Evolutionary conservation across 2,797 vertebrate genomes (phyloP), one percentile per base, ranked within the genome.

Genomic region (Acipenser ruthenus): DNA sequence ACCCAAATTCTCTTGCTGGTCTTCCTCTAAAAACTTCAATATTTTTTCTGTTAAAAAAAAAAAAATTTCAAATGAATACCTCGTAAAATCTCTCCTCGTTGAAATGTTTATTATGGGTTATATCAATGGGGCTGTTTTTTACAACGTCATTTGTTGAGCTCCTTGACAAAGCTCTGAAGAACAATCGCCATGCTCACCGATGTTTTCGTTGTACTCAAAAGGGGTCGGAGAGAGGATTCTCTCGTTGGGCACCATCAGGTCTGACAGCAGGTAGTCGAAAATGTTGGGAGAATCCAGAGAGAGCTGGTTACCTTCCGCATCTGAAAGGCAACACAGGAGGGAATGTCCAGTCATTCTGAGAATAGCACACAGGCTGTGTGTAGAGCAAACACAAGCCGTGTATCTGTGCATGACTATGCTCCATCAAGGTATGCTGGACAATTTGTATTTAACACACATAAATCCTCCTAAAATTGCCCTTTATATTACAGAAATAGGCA

Each of bases 1-100:
- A 90, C 88, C 82, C 71, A 88, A 87, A 71, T 66, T 62, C 60
- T 85, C 84, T 74, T 84, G 66, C 0, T 76, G 77, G 51, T 77
- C 79, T 12, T 89, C 88, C 15, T 83, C 81, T 1, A 78, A 76
- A 73, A 87, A 86, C 74, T 85, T 77, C 67, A 90, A 82, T 49
- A 90, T 74, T 1, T 89, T 88, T 62, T 86, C 84, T 69, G 82
- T 85, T 72, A 88, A 73, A 55, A 23, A 53, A 65, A 53, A 53
- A 23, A n/a, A 3, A 37, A 49, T 11, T 23, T 58, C 7, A 49
- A 49, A 8, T 7, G 6, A 50, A 49, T 18, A 51, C 59, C 58
- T 67, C 8, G 8, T 47, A 15, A 4, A 66, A 37, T 9, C 8
- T 11, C 10, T 23, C 50, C 8, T 65, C 64, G 1, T 67, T 60